phyloP scores from a whole-genome alignment of 1,140 invertebrate species.

The Aphelinus certus region DNA sequence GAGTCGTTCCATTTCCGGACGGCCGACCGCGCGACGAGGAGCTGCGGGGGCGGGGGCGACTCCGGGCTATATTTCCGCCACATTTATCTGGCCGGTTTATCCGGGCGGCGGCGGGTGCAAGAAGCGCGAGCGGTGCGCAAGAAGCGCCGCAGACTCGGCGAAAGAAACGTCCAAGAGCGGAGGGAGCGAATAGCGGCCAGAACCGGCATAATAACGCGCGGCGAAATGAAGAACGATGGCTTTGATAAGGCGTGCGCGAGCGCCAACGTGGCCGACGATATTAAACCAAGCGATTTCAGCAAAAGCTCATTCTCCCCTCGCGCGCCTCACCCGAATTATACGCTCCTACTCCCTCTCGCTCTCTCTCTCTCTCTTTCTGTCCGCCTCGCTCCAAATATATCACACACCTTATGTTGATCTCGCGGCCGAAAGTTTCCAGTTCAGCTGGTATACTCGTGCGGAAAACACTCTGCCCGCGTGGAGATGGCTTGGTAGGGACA shows the following conservation, averaged over 20 bases:
- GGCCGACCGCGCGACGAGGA: not conserved
- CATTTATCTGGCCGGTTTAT: slow-evolving; percentile 67
- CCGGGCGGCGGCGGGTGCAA: slow-evolving; percentile 39
- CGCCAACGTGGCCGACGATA: not conserved
- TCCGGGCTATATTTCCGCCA: slow-evolving; percentile 65
- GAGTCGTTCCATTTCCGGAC: slow-evolving; percentile 68
- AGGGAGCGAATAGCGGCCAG: not conserved
- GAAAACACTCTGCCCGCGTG: too few species aligned
- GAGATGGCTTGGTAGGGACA: too few species aligned
- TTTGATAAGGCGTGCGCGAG: slow-evolving; percentile 6
- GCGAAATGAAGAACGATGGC: slow-evolving; percentile 16
- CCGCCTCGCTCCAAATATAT: too few species aligned
- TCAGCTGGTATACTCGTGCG: too few species aligned
- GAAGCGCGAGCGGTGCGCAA: not conserved
- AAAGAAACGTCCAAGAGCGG: not conserved
- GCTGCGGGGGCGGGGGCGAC: slow-evolving; percentile 53
- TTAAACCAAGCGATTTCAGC: slow-evolving; percentile 7
- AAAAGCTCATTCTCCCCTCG: not conserved
- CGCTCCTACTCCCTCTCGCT: too few species aligned
- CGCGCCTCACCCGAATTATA: too few species aligned
- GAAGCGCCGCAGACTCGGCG: not conserved
- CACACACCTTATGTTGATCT: too few species aligned
- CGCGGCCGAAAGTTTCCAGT: too few species aligned
- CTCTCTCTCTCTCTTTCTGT: too few species aligned
- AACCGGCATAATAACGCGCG: slow-evolving; percentile 40